Conservation (phyloP, 2,888 invertebrate genomes). For the Chymomyza caudatula region DNA sequence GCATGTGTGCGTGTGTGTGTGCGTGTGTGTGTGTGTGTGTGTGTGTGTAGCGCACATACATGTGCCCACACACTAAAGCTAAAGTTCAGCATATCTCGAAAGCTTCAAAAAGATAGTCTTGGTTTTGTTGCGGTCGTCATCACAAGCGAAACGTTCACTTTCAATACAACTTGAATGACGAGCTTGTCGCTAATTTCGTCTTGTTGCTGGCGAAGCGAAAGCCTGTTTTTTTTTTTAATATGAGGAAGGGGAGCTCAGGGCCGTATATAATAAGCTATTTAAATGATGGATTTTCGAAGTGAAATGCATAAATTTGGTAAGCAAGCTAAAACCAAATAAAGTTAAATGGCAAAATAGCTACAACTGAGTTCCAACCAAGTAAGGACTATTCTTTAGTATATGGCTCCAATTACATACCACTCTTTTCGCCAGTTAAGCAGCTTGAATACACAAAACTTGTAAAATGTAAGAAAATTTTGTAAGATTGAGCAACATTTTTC, state of each 20-base stretch:
- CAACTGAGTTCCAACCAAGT: too few relatives aligned
- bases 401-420: too few relatives aligned
- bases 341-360: too few relatives aligned
- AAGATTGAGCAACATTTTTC: neutral
- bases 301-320: too few relatives aligned
- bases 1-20: neutral
- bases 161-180: constrained; percentile 68
- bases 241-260: neutral
- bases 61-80: constrained; percentile 64
- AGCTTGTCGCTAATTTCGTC: constrained; percentile 44
- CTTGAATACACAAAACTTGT: neutral
- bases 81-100: constrained; percentile 65
- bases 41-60: too few relatives aligned
- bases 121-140: constrained; percentile 51
- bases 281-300: neutral
- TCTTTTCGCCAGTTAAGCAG: neutral
- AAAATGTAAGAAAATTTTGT: neutral
- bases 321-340: too few relatives aligned
- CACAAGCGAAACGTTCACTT: constrained; percentile 62
- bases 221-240: constrained; percentile 10
- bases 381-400: too few relatives aligned
- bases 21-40: constrained; percentile 16
- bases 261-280: neutral
- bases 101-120: constrained; percentile 64
- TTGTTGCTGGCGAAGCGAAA: constrained; percentile 2